These are phyloP conservation scores for Luffia ferchaultella DNA, from an alignment of 2,888 invertebrate species.

Conservation along the genomic window DNA sequence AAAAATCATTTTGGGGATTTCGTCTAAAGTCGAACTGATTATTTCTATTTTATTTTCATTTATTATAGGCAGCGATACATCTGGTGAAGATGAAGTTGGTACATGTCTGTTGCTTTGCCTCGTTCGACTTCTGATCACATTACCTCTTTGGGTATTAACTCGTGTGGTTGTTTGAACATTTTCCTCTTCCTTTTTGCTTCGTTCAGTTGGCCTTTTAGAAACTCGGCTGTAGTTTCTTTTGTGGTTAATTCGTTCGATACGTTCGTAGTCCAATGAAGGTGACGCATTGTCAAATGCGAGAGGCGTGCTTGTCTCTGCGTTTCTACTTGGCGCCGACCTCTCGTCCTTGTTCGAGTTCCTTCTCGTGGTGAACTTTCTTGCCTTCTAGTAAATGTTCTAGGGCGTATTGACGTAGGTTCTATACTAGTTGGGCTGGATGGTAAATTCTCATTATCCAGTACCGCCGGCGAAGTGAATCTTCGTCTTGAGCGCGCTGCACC, in stretches of 20 bases:
- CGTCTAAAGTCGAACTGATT: conserved; percentile 31
- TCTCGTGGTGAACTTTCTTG: conserved; percentile 24
- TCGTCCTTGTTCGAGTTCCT: conserved; percentile 26
- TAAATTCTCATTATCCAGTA: conserved; percentile 19
- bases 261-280: conserved; percentile 20
- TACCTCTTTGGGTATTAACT: conserved; percentile 25
- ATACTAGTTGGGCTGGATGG: conserved; percentile 19
- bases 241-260: conserved; percentile 41
- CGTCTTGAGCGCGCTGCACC: conserved; percentile 34
- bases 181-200: conserved; percentile 17
- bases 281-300: conserved; percentile 20
- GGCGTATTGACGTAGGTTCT: conserved; percentile 31
- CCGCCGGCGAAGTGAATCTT: conserved; percentile 29
- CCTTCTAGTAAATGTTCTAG: conserved; percentile 34
- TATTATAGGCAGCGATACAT: conserved; percentile 24
- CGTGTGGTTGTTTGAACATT: conserved; percentile 20
- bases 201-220: conserved; percentile 30
- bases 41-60: conserved; percentile 38
- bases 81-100: conserved; percentile 23
- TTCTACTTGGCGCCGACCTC: conserved; percentile 25
- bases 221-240: conserved; percentile 41
- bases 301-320: conserved; percentile 17
- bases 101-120: conserved; percentile 24
- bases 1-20: conserved; percentile 29
- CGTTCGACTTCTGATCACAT: conserved; percentile 26